Base-by-base conservation (phyloP, 2,888 invertebrate genomes). In the Watsonalla binaria region DNA sequence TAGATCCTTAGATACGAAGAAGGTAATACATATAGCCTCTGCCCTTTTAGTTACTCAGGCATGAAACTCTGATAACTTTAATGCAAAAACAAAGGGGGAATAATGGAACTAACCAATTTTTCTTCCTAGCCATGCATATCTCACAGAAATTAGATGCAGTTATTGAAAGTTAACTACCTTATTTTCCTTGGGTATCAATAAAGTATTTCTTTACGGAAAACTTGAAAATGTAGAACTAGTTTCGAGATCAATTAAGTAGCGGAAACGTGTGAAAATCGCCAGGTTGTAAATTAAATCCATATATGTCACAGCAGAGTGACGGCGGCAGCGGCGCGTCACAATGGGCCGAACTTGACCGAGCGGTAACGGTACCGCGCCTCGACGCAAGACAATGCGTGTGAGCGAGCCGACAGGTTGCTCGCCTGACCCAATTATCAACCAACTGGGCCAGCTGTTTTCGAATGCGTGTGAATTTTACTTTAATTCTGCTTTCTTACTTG, bases 401-500 rank as follows among this genome's bases (percentile, higher is more conserved):
- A 82, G 78, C 75, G 67, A 68, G 70, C 71, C 78, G 78, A 77
- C 90, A 89, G 90, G 89, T 89, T 89, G 87, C 85, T 86, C 86
- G 86, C 72, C 82, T 89, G 87, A 90, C 90, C 89, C 80, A 90
- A 90, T 89, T 89, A 88, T 84, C 77, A 70, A 58, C 63, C 63
- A 82, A 86, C 81, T 86, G 78, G 86, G 85, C 75, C 80, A 77
- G 74, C 70, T 82, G 78, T 80, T 84, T 82, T 81, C 76, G 77
- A 81, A 80, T 72, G 74, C 85, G 85, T 85, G 86, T 82, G 86
- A 86, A 81, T 79, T 81, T 76, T 71, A 11, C 42, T 66, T 59
- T 63, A 59, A 68, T 65, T 70, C 66, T 73, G 81, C 81, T 84
- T 83, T 86, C 83, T 78, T 82, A 72, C 68, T 66, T 68, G 60